Conservation (phyloP, 2,888 invertebrate species). For the Drosophila maculinotata region DNA sequence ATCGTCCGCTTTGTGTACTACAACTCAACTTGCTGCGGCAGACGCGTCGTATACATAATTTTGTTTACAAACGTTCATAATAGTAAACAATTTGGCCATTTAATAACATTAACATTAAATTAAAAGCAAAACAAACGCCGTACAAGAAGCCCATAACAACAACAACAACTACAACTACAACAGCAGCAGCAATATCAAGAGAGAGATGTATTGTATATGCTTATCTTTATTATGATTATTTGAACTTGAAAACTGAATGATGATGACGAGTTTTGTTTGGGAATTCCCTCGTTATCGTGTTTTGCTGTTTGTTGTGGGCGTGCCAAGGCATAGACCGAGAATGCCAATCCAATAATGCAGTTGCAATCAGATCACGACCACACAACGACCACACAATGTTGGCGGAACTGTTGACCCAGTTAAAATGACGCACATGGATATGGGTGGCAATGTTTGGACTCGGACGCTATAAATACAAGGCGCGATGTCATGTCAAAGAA, state of each 20-base stretch:
- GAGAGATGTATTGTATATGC: slow-evolving; percentile 50
- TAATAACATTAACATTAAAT: slow-evolving; percentile 83
- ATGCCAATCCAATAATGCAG: not conserved
- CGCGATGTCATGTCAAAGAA: slow-evolving; percentile 38
- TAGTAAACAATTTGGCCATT: slow-evolving; percentile 83
- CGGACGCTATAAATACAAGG: slow-evolving; percentile 51
- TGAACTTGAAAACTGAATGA: slow-evolving; percentile 75
- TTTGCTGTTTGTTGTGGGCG: slow-evolving; percentile 26
- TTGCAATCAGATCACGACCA: slow-evolving; percentile 20
- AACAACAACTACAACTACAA: slow-evolving; percentile 22
- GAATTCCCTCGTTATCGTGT: slow-evolving; percentile 70
- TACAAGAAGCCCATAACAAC: slow-evolving; percentile 54
- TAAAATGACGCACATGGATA: slow-evolving; percentile 48
- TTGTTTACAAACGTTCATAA: slow-evolving; percentile 78
- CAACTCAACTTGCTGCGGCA: slow-evolving; percentile 55
- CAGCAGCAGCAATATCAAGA: slow-evolving; percentile 20
- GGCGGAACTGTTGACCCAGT: slow-evolving; percentile 73
- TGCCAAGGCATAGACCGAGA: slow-evolving; percentile 7
- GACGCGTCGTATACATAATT: slow-evolving; percentile 79
- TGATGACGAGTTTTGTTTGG: slow-evolving; percentile 81
- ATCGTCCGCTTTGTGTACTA: slow-evolving; percentile 58
- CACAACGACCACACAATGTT: slow-evolving; percentile 14
- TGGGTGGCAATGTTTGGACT: slow-evolving; percentile 26
- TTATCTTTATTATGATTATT: slow-evolving; percentile 80
- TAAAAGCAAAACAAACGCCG: slow-evolving; percentile 78